Evolutionary conservation across 2,888 invertebrate species (phyloP), one percentile per base, ranked within the genome.

Genomic region (Sphaerophoria taeniata): DNA sequence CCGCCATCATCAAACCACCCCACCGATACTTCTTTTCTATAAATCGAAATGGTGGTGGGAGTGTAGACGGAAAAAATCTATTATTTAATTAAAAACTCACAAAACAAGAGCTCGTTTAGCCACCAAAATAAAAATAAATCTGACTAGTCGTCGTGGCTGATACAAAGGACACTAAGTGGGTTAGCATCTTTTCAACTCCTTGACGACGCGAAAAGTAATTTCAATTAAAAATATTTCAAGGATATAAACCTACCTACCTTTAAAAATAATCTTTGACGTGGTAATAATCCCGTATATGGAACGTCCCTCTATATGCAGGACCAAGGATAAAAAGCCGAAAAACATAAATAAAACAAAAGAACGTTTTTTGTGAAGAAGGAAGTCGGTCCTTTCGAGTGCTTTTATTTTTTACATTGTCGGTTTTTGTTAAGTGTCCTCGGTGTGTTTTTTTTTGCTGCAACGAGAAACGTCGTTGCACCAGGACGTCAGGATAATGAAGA

Each of bases 11-110:
- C 63, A 45, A 16, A 53, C 60, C 51, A 70, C 58, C 70, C 6
- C 39, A 39, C 16, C 36, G 12, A 58, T 58, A 39, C 39, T 39
- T 39, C 58, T 71, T 65, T 24, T 11, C 45, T 24, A 24, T 24
- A 1, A 24, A 24, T 24, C 24, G 9, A 33, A 56, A 43, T 9
- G 43, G 43, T 39, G 11, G 47, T 36, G 73, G 47, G 53, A 63
- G 67, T 49, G 72, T 39, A 60, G 67, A 85, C 24, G 39, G 45
- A 70, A 65, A 77, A 76, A 73, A 73, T 73, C 73, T 73, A 77
- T 85, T 85, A 85, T 85, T 85, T 77, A 76, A 85, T 85, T 77
- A 85, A 76, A 69, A 76, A 65, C 55, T 71, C 55, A 71, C 67
- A 67, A 80, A 84, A 67, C 61, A 75, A 51, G 79, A 60, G 43